Percentiles rank a stretch among this genome's conserved stretches.
Evolutionary conservation across 2,888 invertebrate species (phyloP).

Genomic region (Drosophila niveifrons): DNA sequence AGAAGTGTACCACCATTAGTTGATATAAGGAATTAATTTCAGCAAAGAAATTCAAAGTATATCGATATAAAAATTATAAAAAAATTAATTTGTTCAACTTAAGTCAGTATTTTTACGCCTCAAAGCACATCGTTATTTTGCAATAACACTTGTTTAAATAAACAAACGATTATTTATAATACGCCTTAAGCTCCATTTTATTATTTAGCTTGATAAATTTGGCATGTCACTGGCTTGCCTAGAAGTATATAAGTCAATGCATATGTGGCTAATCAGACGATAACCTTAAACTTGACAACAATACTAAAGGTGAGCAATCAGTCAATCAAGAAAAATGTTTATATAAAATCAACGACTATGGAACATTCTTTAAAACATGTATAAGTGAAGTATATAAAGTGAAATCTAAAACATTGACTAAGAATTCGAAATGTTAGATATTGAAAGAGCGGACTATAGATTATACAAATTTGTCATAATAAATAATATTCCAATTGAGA

Average conservation of each 20-base stretch:
- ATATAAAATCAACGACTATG: neutral
- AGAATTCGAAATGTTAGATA: too few relatives aligned
- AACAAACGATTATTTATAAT: neutral
- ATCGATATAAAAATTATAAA: neutral
- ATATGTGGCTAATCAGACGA: conserved; percentile 4
- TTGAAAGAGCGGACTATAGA: too few relatives aligned
- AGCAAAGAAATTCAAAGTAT: too few relatives aligned
- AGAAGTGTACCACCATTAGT: too few relatives aligned
- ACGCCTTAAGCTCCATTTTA: neutral
- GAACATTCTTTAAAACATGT: neutral
- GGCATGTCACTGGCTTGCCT: neutral
- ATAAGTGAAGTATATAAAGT: too few relatives aligned
- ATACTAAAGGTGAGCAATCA: conserved; percentile 6
- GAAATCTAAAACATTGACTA: too few relatives aligned
- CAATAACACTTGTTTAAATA: conserved; percentile 9
- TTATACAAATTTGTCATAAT: neutral
- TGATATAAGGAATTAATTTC: neutral
- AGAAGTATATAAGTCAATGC: neutral
- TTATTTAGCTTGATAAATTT: neutral
- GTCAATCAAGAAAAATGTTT: neutral
- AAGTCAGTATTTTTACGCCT: neutral
- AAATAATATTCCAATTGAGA: neutral
- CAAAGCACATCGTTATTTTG: neutral
- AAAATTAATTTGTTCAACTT: neutral
- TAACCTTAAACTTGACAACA: conserved; percentile 1